Percentiles rank a stretch among this genome's conserved stretches.
phyloP scores from a whole-genome alignment of 2,113 vertebrate species.

The Misgurnus anguillicaudatus region DNA sequence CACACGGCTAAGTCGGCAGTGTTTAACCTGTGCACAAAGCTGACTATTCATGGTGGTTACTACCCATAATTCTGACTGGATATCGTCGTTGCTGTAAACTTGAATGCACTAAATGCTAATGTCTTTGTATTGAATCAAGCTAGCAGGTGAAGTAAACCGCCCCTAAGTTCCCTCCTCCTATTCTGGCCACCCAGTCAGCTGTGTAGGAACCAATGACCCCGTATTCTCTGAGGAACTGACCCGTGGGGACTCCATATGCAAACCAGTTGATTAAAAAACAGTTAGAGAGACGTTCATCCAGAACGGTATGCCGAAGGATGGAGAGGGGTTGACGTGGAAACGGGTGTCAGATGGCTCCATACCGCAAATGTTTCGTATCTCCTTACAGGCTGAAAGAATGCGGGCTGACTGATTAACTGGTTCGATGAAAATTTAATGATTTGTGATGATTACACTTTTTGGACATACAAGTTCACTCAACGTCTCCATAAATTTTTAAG shows the following conservation, averaged over 20 bases:
- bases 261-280: conserved; percentile 61
- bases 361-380: conserved; percentile 31
- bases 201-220: conserved; percentile 45
- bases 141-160: conserved; percentile 13
- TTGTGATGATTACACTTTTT: conserved; percentile 41
- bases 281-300: conserved; percentile 54
- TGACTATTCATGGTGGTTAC: conserved; percentile 52
- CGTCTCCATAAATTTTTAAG: not conserved
- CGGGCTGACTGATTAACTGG: conserved; percentile 49
- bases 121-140: conserved; percentile 31
- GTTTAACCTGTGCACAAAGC: conserved; percentile 56
- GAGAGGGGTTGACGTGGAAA: conserved; percentile 10
- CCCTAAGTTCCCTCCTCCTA: not conserved
- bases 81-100: conserved; percentile 47
- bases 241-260: conserved; percentile 52
- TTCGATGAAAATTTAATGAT: conserved; percentile 52
- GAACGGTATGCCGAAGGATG: conserved; percentile 48
- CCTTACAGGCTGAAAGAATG: conserved; percentile 43
- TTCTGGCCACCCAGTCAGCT: conserved; percentile 56
- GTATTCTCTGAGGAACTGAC: conserved; percentile 41
- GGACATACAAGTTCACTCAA: conserved; percentile 1
- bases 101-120: conserved; percentile 27
- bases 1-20: conserved; percentile 54
- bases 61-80: conserved; percentile 46
- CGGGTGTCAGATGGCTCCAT: conserved; percentile 44